Conservation (phyloP, 37 sponge, comb jelly and placozoan genomes). For the Halisarca cf. caerulea region DNA sequence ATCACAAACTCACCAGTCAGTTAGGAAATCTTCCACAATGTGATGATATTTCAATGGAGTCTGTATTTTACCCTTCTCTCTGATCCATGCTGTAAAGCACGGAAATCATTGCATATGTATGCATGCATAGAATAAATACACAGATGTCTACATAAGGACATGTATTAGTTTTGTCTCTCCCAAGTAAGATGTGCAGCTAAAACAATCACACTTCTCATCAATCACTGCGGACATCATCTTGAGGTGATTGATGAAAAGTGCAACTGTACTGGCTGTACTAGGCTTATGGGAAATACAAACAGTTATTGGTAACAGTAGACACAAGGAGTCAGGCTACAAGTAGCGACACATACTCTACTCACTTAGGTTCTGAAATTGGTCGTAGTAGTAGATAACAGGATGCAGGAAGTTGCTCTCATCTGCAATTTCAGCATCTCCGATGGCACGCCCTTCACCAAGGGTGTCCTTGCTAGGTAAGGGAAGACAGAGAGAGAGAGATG, state of each 20-base stretch:
- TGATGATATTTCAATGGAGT: conserved; percentile 68
- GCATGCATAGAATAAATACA: too few relatives aligned
- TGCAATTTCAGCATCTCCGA: conserved; percentile 62
- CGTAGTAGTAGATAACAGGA: conserved; percentile 93
- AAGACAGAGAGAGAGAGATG: background rate
- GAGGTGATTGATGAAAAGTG: too few relatives aligned
- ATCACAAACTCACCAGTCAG: conserved; percentile 77
- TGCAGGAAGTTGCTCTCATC: conserved; percentile 96
- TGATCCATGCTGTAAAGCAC: background rate
- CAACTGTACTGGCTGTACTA: too few relatives aligned
- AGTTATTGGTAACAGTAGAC: too few relatives aligned
- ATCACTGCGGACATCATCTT: background rate
- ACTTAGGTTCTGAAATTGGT: conserved; percentile 4
- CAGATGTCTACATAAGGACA: too few relatives aligned
- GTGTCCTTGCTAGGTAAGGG: conserved; percentile 72
- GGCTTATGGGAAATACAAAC: too few relatives aligned
- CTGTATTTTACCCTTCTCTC: conserved; percentile 24
- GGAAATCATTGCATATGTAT: too few relatives aligned
- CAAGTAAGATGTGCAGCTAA: background rate
- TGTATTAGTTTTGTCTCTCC: too few relatives aligned
- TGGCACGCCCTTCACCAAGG: conserved; percentile 71
- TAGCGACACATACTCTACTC: background rate
- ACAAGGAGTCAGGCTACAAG: background rate
- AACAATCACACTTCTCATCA: background rate
- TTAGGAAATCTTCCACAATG: conserved; percentile 86